Conservation (phyloP, 2,888 invertebrate genomes). For the Salticus scenicus region DNA sequence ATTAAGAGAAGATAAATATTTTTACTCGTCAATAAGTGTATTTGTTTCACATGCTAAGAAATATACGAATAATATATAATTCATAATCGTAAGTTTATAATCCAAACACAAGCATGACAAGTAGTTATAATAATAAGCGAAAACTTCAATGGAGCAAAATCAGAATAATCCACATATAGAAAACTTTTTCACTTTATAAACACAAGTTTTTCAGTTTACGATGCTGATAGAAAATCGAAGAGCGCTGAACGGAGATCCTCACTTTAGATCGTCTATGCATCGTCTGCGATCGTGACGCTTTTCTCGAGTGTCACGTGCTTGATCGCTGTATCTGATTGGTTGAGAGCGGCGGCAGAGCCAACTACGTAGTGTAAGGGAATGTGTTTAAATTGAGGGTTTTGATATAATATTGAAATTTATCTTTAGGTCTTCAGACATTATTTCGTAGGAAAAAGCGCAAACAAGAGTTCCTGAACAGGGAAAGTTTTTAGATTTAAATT, state of each 20-base stretch:
- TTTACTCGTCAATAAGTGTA: constrained; percentile 16
- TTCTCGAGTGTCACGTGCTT: constrained; percentile 56
- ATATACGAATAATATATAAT: neutral
- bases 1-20: constrained; percentile 1
- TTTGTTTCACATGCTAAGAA: constrained; percentile 26
- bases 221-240: neutral
- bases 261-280: constrained; percentile 28
- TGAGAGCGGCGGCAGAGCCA: constrained; percentile 41
- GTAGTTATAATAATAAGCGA: neutral
- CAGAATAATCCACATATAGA: constrained; percentile 50
- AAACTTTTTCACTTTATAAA: neutral
- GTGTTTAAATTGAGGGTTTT: constrained; percentile 1
- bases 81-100: constrained; percentile 13
- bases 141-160: neutral
- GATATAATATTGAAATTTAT: neutral
- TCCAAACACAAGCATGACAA: constrained; percentile 13
- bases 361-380: constrained; percentile 30
- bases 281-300: constrained; percentile 57
- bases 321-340: constrained; percentile 39
- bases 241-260: neutral
- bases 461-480: no score
- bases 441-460: no score
- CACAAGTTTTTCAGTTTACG: neutral
- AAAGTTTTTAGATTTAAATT: no score
- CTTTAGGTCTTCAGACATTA: constrained; percentile 43